These are phyloP conservation scores for Dicrostonyx torquatus DNA, from an alignment of 2,797 vertebrate genomes.

Conservation along the genomic window DNA sequence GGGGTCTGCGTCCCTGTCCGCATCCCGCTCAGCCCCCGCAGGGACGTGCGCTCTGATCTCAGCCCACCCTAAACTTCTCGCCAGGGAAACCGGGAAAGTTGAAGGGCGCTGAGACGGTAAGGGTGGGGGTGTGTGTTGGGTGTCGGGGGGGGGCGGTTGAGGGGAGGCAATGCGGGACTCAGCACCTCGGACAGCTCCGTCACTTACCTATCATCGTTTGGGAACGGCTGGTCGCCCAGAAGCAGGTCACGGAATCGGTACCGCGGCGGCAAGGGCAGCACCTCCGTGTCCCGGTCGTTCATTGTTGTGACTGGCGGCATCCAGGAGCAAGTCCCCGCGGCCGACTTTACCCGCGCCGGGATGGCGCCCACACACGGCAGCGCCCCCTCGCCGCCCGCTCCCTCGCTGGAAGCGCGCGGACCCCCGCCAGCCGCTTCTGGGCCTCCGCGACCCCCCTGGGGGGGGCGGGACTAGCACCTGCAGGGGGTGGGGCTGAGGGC, in stretches of 20 bases:
- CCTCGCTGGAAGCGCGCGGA: background rate
- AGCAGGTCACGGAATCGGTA: constrained; percentile 97
- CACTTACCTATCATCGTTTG: constrained; percentile 95
- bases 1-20: accelerated
- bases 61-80: constrained; percentile 52
- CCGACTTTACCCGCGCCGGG: constrained; percentile 82
- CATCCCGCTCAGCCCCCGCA: accelerated
- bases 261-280: constrained; percentile 94
- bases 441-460: constrained; percentile 2
- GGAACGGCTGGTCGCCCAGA: constrained; percentile 95
- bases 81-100: background rate
- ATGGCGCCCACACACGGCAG: constrained; percentile 79
- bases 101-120: background rate
- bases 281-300: constrained; percentile 94
- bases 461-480: background rate
- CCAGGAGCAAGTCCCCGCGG: constrained; percentile 90
- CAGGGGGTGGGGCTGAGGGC: background rate
- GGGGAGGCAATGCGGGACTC: background rate
- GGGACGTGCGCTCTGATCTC: constrained; percentile 46
- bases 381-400: constrained; percentile 5
- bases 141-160: no score
- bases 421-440: background rate
- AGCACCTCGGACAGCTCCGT: constrained; percentile 84
- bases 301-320: constrained; percentile 91
- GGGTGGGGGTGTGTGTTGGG: no score